Evolutionary conservation across 1,140 invertebrate species (phyloP).

Genomic region (Ips typographus): DNA sequence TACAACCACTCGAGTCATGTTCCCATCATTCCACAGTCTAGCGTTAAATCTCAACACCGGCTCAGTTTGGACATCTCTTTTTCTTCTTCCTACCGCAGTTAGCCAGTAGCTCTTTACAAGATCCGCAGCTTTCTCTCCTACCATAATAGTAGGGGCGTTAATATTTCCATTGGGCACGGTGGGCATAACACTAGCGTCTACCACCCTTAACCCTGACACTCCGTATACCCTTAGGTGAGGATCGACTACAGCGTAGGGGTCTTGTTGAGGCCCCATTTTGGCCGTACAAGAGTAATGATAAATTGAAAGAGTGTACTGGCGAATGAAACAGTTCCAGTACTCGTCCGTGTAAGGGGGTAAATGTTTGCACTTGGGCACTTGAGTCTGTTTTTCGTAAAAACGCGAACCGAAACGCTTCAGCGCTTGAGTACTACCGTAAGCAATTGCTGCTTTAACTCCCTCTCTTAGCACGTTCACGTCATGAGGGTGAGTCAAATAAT

Average conservation of each 20-base stretch:
- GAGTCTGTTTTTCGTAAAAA: conserved; percentile 63
- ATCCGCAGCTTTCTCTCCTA: conserved; percentile 89
- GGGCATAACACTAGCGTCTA: conserved; percentile 82
- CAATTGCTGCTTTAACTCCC: conserved; percentile 81
- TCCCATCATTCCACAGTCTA: conserved; percentile 32
- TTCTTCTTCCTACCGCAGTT: conserved; percentile 49
- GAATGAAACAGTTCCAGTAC: conserved; percentile 78
- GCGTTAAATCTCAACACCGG: conserved; percentile 35
- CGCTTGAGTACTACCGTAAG: conserved; percentile 71
- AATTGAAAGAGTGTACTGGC: conserved; percentile 84
- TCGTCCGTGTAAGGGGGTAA: conserved; percentile 74
- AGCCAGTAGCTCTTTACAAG: conserved; percentile 77
- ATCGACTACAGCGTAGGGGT: conserved; percentile 82
- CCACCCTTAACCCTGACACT: conserved; percentile 70
- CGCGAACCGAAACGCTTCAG: conserved; percentile 74
- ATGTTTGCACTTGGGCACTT: conserved; percentile 78
- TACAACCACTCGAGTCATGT: conserved; percentile 17
- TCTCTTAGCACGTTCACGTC: conserved; percentile 78
- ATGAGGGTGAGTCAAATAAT: conserved; percentile 81
- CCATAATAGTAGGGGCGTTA: conserved; percentile 87
- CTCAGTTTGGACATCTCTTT: conserved; percentile 35
- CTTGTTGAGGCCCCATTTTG: conserved; percentile 79
- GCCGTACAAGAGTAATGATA: conserved; percentile 82
- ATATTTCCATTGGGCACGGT: conserved; percentile 82
- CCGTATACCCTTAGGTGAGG: conserved; percentile 72